Evolutionary conservation across 2,888 invertebrate species (phyloP), one percentile per base, ranked within the genome.

Genomic region (Agrilus cyanescens): DNA sequence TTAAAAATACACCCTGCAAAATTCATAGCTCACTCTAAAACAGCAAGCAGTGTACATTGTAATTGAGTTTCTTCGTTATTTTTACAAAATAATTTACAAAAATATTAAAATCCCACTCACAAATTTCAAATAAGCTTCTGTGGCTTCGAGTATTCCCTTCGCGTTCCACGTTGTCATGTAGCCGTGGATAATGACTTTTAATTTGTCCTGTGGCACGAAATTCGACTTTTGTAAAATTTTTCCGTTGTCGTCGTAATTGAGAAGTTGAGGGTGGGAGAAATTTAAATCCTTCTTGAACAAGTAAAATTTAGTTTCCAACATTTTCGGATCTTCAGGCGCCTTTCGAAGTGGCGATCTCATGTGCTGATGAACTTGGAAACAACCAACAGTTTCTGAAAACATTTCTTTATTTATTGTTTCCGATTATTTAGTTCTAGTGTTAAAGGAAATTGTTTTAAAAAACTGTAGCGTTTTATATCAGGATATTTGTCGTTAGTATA

Each of bases 111-210:
- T 14, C 12, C 38, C 41, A 55, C 67, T 67, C 62, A 76, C 76
- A 58, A 72, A 41, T 53, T 74, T 68, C 16, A 76, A 60, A 37
- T 74, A 66, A 2, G 67, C 58, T 34, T 68, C 60, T 1, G 65
- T 69, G 1, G 69, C 65, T 14, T 60, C 58, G 20, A 71, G 51
- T 0, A 68, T 67, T 13, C 70, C 71, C 32, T 57, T 59, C 44
- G 72, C 71, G 45, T 65, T 69, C 53, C 74, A 74, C 47, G 68
- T 72, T 37, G 75, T 73, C 60, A 73, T 73, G 53, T 69, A 76
- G 1, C 77, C 77, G 50, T 77, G 77, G 14, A 75, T 67, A 13
- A 75, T 57, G 35, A 76, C 60, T 53, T 74, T 76, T 20, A 73
- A 53, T 1, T 67, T 62, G 45, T 66, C 67, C 3, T 57, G 60